Conservation (phyloP, 2,113 vertebrate species). For the Scartelaos histophorus region DNA sequence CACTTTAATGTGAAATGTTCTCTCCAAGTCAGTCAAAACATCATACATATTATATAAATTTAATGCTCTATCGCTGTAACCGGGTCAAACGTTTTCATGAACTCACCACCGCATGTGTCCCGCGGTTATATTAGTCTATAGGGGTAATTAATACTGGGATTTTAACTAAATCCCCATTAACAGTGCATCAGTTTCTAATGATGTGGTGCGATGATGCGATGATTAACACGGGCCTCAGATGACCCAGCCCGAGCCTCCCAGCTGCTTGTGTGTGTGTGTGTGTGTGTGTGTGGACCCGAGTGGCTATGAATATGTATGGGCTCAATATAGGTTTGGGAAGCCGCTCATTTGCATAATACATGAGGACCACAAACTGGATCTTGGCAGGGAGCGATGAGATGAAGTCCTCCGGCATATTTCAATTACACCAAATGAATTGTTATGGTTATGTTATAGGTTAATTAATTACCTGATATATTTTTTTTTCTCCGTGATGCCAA, state of each 20-base stretch:
- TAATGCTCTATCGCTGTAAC: neutral
- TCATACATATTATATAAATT: neutral
- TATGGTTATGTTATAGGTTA: neutral
- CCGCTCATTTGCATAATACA: slow-evolving; percentile 6
- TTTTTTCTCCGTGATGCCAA: neutral
- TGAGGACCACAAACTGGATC: slow-evolving; percentile 5
- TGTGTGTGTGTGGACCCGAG: slow-evolving; percentile 6
- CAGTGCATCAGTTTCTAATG: slow-evolving; percentile 36
- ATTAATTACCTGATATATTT: neutral
- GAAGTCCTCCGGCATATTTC: neutral
- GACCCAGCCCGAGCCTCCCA: slow-evolving; percentile 14
- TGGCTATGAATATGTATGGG: neutral
- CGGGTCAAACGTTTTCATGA: neutral
- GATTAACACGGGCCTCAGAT: slow-evolving; percentile 20
- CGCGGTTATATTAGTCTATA: slow-evolving; percentile 14
- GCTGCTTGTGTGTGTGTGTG: neutral
- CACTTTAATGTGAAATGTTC: neutral
- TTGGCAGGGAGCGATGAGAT: neutral
- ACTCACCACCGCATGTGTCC: slow-evolving; percentile 4
- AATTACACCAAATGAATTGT: neutral
- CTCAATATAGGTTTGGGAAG: slow-evolving; percentile 11
- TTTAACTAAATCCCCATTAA: slow-evolving; percentile 41
- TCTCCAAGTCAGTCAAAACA: neutral
- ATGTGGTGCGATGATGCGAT: slow-evolving; percentile 21
- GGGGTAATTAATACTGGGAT: slow-evolving; percentile 34